Conservation (phyloP, 2,113 vertebrate genomes). For the Baryphthengus martii region DNA sequence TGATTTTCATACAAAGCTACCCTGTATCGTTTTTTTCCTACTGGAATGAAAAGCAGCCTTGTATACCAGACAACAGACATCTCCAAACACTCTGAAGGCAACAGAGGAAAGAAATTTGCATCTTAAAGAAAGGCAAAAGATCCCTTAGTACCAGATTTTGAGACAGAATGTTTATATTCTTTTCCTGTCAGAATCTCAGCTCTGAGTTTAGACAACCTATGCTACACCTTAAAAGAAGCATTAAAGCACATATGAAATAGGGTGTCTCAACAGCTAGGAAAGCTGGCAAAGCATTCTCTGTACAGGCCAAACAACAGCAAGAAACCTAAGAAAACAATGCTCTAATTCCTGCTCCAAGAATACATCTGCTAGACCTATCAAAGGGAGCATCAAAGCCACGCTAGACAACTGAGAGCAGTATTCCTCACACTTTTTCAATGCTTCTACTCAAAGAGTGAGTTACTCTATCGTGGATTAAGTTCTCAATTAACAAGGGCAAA, state of each 20-base stretch:
- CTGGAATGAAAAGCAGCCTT: background rate
- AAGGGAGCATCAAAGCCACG: background rate
- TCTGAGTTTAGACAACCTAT: background rate
- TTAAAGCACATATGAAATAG: background rate
- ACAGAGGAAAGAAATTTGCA: background rate
- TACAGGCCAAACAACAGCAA: background rate
- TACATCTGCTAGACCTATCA: background rate
- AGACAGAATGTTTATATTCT: fast-evolving
- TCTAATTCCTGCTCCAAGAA: background rate
- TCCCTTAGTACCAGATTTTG: background rate
- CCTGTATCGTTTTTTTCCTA: background rate
- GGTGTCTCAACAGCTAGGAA: background rate
- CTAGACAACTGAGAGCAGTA: background rate
- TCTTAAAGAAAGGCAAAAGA: background rate
- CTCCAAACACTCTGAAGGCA: background rate
- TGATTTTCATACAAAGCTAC: background rate
- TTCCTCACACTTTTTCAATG: background rate
- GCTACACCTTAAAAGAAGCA: background rate
- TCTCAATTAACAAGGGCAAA: background rate
- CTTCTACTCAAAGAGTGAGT: background rate
- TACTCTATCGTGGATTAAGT: background rate
- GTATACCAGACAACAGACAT: background rate
- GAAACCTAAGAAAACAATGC: background rate
- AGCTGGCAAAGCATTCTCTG: background rate
- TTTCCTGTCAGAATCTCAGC: background rate